Evolutionary conservation across 2,113 vertebrate species (phyloP).

Genomic region (Cyprinodon variegatus): DNA sequence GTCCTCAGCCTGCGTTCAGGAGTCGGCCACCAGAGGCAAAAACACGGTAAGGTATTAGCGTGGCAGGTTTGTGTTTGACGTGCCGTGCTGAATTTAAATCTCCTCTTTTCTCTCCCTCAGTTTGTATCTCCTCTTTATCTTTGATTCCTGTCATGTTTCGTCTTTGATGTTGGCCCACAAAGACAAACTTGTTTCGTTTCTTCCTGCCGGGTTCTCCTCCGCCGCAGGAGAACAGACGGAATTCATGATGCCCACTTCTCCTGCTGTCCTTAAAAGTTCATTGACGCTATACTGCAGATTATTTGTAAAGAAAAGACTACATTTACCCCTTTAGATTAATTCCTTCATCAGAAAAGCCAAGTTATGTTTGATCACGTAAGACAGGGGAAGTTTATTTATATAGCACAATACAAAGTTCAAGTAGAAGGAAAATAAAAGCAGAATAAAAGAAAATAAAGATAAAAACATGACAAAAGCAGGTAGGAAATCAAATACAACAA

Average conservation of each 20-base stretch:
- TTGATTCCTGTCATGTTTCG: conserved; percentile 35
- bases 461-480: too few relatives aligned
- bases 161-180: conserved; percentile 59
- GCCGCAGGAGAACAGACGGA: conserved; percentile 22
- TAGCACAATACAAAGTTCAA: too few relatives aligned
- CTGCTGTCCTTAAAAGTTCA: conserved; percentile 35
- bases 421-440: too few relatives aligned
- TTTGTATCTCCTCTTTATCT: conserved; percentile 23
- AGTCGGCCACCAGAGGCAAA: conserved; percentile 36
- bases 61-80: conserved; percentile 43
- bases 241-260: conserved; percentile 9
- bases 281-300: conserved; percentile 32
- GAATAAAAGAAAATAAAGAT: too few relatives aligned
- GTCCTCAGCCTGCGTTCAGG: conserved; percentile 59
- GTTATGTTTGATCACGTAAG: too few relatives aligned
- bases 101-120: conserved; percentile 16
- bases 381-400: too few relatives aligned
- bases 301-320: too few relatives aligned
- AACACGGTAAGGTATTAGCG: conserved; percentile 51
- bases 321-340: too few relatives aligned
- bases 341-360: too few relatives aligned
- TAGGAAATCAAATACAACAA: too few relatives aligned
- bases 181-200: conserved; percentile 54
- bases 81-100: conserved; percentile 48
- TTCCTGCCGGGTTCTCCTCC: conserved; percentile 21